A percentile compares a stretch with the other conserved stretches of the same genome.
These are phyloP conservation scores for Thera obeliscata DNA, from an alignment of 2,888 invertebrate species.

Conservation along the genomic window DNA sequence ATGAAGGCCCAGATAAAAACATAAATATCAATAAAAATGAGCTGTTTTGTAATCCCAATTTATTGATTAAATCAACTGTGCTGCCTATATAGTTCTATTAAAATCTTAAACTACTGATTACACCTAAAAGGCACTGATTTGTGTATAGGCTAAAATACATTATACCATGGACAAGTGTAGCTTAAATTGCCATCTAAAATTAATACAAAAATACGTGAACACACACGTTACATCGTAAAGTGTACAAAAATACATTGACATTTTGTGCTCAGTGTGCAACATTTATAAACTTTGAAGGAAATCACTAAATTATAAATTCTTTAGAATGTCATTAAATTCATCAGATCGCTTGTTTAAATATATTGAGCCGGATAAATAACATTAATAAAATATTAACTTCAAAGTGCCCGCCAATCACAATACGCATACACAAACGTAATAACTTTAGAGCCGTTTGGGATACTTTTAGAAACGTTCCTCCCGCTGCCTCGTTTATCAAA, in stretches of 20 bases:
- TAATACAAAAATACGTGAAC: constrained; percentile 22
- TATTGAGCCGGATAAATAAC: constrained; percentile 36
- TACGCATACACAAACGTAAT: not conserved
- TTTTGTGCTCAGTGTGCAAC: constrained; percentile 26
- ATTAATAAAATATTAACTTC: constrained; percentile 7
- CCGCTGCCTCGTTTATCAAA: not conserved
- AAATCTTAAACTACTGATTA: constrained; percentile 11
- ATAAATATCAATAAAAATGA: not conserved
- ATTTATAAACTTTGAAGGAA: constrained; percentile 14
- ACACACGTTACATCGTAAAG: constrained; percentile 7
- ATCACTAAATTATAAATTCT: constrained; percentile 18
- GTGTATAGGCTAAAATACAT: constrained; percentile 31
- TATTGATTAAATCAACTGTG: not conserved
- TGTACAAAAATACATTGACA: constrained; percentile 29
- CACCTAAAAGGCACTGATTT: constrained; percentile 28
- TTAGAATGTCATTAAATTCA: constrained; percentile 42
- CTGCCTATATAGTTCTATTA: not conserved
- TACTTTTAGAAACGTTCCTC: too few relatives aligned
- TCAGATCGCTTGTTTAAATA: constrained; percentile 33
- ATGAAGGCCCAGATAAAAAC: not conserved
- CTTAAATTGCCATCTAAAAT: constrained; percentile 13
- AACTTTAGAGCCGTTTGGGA: not conserved
- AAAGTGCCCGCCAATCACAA: constrained; percentile 12
- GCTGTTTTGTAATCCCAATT: not conserved
- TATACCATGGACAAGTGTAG: constrained; percentile 20